Evolutionary conservation across 2,797 vertebrate species (phyloP).

Genomic region (Chiroxiphia lanceolata): DNA sequence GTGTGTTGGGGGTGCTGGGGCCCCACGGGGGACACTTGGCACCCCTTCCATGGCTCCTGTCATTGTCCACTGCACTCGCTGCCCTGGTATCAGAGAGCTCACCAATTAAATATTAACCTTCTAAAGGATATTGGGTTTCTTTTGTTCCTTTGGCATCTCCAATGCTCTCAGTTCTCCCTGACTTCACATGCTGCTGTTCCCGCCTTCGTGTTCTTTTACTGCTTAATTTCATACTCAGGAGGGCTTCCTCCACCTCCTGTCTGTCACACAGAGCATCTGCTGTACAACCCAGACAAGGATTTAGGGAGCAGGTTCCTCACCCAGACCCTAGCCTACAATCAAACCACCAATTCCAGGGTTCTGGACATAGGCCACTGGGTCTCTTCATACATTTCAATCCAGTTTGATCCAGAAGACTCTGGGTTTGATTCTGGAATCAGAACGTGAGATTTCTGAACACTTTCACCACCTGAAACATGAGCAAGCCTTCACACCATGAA

Average conservation of each 20-base stretch:
- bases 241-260: not conserved
- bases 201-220: constrained; percentile 46
- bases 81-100: not conserved
- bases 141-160: constrained; percentile 26
- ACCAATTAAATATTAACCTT: constrained; percentile 36
- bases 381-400: not conserved
- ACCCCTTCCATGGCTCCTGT: not conserved
- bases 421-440: not conserved
- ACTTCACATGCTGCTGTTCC: not conserved
- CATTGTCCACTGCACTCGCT: not conserved
- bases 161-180: not conserved
- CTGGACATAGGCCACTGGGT: fast-evolving
- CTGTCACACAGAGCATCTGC: not conserved
- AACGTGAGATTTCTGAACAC: not conserved
- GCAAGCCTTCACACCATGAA: not conserved
- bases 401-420: not conserved
- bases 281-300: not conserved
- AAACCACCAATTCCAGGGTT: not conserved
- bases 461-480: not conserved
- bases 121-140: constrained; percentile 43
- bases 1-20: not conserved
- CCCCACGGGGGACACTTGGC: not conserved
- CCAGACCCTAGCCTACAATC: not conserved
- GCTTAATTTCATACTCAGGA: not conserved
- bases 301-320: not conserved